phyloP scores from a whole-genome alignment of 2,888 invertebrate genomes.

The Bhutanitis thaidina region DNA sequence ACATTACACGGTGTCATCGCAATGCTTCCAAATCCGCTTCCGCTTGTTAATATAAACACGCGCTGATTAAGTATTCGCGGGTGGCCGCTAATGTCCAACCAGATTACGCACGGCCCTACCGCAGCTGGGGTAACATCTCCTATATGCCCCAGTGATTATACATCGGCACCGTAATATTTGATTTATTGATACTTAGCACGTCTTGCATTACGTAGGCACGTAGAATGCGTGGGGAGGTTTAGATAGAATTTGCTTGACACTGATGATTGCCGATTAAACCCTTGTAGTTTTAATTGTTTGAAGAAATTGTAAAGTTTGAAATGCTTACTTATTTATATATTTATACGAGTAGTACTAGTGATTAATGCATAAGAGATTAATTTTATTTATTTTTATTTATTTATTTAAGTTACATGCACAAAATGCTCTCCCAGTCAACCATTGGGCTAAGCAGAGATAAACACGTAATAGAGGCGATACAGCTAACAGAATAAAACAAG shows the following conservation, averaged over 20 bases:
- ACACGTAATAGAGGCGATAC: no score
- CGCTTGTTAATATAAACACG: constrained; percentile 4
- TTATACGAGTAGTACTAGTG: no score
- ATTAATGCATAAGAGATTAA: no score
- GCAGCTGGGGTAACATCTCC: constrained; percentile 17
- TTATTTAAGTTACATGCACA: no score
- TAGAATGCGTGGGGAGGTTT: not conserved
- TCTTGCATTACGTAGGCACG: constrained; percentile 4
- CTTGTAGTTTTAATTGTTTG: no score
- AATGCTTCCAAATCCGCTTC: not conserved
- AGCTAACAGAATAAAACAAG: no score
- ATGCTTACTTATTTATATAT: no score
- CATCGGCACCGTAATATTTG: constrained; percentile 16
- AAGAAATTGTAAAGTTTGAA: no score
- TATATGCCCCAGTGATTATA: constrained; percentile 16
- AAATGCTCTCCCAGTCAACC: no score
- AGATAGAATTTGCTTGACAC: not conserved
- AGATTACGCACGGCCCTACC: constrained; percentile 33
- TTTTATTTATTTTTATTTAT: no score
- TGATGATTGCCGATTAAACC: no score
- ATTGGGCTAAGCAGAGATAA: no score
- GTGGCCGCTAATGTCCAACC: constrained; percentile 50
- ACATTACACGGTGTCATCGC: not conserved
- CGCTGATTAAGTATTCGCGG: constrained; percentile 41
- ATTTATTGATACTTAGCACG: constrained; percentile 21